A percentile compares a stretch with the other conserved stretches of the same genome.
These are phyloP conservation scores for Ramphastos sulfuratus DNA, from an alignment of 2,113 vertebrate species.

Conservation along the genomic window DNA sequence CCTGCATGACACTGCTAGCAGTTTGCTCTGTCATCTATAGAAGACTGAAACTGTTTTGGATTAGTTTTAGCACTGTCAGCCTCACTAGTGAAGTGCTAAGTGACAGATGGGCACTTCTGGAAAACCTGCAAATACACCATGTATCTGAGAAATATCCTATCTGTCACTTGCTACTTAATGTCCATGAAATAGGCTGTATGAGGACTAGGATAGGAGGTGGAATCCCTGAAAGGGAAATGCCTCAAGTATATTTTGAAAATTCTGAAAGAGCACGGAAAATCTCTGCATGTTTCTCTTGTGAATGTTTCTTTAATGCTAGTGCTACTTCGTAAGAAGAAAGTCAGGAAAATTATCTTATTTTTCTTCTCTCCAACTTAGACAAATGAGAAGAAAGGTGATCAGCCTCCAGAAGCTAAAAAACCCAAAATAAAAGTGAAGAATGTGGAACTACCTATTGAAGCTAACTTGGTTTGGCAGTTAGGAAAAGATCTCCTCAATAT, in stretches of 20 bases:
- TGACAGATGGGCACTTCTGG: background rate
- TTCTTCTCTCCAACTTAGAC: slow-evolving; percentile 64
- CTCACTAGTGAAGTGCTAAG: background rate
- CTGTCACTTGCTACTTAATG: background rate
- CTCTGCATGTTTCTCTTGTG: background rate
- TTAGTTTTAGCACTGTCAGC: background rate
- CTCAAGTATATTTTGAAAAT: background rate
- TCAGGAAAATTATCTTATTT: slow-evolving; percentile 11
- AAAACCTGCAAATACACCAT: background rate
- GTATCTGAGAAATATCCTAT: background rate
- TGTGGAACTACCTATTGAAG: slow-evolving; percentile 79
- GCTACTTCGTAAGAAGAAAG: background rate
- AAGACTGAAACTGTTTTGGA: background rate
- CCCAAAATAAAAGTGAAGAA: slow-evolving; percentile 84
- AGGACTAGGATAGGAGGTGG: background rate
- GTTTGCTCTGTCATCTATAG: background rate
- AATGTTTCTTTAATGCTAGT: background rate
- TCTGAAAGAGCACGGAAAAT: background rate
- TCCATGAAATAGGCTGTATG: background rate
- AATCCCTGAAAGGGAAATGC: background rate
- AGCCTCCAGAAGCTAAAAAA: slow-evolving; percentile 84
- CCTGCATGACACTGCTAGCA: background rate
- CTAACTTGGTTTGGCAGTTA: slow-evolving; percentile 81
- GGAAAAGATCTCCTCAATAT: slow-evolving; percentile 80
- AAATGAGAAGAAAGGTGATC: slow-evolving; percentile 80